phyloP scores from a whole-genome alignment of 2,797 vertebrate species.

The Pristis pectinata region DNA sequence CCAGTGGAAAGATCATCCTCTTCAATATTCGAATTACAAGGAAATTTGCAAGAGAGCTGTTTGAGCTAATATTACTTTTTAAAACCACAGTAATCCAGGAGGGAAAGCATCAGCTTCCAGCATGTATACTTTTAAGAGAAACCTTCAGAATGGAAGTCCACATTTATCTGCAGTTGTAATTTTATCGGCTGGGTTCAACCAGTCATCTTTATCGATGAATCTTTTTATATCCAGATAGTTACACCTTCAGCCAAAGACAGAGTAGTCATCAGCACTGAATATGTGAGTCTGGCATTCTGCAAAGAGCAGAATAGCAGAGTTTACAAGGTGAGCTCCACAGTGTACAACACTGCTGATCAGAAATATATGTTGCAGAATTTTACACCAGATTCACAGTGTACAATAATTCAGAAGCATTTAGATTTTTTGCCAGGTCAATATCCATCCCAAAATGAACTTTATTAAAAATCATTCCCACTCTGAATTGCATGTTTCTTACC shows the following conservation, averaged over 20 bases:
- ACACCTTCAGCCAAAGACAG: not conserved
- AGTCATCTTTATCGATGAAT: not conserved
- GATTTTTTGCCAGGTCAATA: not conserved
- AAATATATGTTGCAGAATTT: not conserved
- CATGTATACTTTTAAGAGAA: not conserved
- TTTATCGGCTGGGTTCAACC: not conserved
- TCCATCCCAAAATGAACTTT: not conserved
- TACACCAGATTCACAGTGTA: not conserved
- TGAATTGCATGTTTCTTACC: not conserved
- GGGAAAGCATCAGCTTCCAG: not conserved
- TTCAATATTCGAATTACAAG: not conserved
- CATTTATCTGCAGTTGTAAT: not conserved
- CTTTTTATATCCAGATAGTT: not conserved
- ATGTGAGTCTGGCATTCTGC: not conserved
- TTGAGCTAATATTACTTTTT: not conserved
- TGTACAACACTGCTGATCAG: not conserved
- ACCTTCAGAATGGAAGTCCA: not conserved
- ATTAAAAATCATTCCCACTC: not conserved
- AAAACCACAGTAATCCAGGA: not conserved
- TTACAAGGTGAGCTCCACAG: not conserved
- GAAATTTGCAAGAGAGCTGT: not conserved
- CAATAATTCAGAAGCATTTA: not conserved
- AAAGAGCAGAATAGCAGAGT: not conserved
- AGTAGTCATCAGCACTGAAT: not conserved
- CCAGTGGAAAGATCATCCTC: not conserved